Base-by-base conservation (phyloP, 2,113 vertebrate genomes). In the Hippopotamus amphibius region DNA sequence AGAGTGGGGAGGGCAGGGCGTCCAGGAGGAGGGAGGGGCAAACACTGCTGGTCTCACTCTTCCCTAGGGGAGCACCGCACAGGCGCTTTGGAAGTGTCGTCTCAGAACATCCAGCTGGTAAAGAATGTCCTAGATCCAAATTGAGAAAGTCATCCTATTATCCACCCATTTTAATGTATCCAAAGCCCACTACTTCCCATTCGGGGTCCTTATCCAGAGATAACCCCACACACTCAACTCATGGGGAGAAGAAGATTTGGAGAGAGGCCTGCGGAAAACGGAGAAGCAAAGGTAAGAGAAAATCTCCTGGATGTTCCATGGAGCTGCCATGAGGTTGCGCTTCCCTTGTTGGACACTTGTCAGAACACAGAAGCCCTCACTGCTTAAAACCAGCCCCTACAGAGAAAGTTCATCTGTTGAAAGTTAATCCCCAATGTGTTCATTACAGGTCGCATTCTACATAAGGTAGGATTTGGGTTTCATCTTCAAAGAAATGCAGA, bases 281-380 rank as follows among this genome's bases (percentile, higher is more conserved):
- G n/a, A 85, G 76, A 87, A 50, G 28, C 41, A 55, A 28, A 74
- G 33, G 19, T n/a, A 61, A 72, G 9, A 66, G 68, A 4, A 30
- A 71, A 68, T 24, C 13, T 61, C 7, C 81, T 28, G 22, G 41
- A 37, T 7, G 5, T 17, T 26, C 77, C 24, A 28, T 9, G 46
- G 17, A 11, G 7, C 7, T 68, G 24, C 30, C 30, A 65, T 0
- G 0, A 21, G 46, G 46, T 1, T 37, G 43, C 21, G n/a, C 46
- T 48, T 71, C 33, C 55, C 50, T 76, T 17, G 1, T 33, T 53
- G 65, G 0, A 21, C 0, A 30, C 26, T 2, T 3, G 14, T 37
- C 57, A 26, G 43, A 66, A 61, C 59, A 46, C 59, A 24, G 24
- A 46, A 7, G 24, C 10, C 26, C 30, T 15, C 17, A 37, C 84